A percentile compares a stretch with the other conserved stretches of the same genome.
phyloP scores from a whole-genome alignment of 1,140 invertebrate species.

The Tribolium castaneum region DNA sequence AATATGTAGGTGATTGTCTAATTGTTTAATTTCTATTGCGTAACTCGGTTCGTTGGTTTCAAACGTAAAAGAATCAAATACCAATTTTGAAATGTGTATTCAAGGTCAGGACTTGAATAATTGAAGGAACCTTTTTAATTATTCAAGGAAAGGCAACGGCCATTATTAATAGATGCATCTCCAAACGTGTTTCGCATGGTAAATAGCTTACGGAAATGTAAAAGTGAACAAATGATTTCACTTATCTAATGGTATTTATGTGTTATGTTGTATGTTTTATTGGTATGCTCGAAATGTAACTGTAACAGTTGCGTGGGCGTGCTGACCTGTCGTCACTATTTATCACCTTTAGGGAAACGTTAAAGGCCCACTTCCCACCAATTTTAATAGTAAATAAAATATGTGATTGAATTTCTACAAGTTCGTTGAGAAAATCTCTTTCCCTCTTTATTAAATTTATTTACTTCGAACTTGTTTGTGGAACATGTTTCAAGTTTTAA shows the following conservation, averaged over 20 bases:
- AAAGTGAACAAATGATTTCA: constrained; percentile 29
- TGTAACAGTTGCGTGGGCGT: constrained; percentile 22
- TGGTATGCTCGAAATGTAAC: constrained; percentile 4
- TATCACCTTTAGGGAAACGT: constrained; percentile 11
- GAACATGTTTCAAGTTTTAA: constrained; percentile 29
- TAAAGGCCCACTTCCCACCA: neutral
- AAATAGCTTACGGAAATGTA: constrained; percentile 28
- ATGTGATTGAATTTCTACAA: constrained; percentile 15
- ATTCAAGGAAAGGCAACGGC: constrained; percentile 1
- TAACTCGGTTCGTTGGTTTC: neutral
- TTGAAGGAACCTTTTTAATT: constrained; percentile 15
- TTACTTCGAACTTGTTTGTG: constrained; percentile 10
- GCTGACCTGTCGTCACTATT: constrained; percentile 10
- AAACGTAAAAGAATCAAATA: constrained; percentile 1
- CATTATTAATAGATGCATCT: constrained; percentile 31
- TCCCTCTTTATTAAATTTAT: constrained; percentile 23
- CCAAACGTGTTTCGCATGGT: neutral
- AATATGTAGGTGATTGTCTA: neutral
- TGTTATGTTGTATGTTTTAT: constrained; percentile 27
- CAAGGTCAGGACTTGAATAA: neutral
- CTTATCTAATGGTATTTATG: constrained; percentile 34
- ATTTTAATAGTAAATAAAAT: constrained; percentile 27
- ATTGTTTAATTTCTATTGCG: neutral
- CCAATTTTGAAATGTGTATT: neutral
- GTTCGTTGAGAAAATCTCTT: constrained; percentile 17